These are phyloP conservation scores for Campaea margaritaria DNA, from an alignment of 2,888 invertebrate genomes.

Conservation along the genomic window DNA sequence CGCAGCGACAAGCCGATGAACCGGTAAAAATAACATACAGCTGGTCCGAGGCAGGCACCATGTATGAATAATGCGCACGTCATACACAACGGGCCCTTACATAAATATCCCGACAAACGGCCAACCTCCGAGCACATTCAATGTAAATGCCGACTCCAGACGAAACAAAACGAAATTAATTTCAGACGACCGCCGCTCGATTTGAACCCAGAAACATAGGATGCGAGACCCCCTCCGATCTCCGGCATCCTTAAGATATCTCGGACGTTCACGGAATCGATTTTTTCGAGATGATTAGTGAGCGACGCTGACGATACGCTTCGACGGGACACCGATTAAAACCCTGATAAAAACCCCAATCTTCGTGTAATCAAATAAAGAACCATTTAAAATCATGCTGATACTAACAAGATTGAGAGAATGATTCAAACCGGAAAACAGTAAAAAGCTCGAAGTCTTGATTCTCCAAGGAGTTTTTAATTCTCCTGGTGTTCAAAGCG, in stretches of 20 bases:
- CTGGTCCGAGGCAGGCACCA: slow-evolving; percentile 69
- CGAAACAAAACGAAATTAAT: slow-evolving; percentile 85
- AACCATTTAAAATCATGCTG: slow-evolving; percentile 37
- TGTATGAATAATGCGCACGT: slow-evolving; percentile 83
- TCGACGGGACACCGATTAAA: slow-evolving; percentile 65
- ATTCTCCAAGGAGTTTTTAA: slow-evolving; percentile 24
- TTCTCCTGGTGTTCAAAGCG: slow-evolving; percentile 32
- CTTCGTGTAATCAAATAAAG: slow-evolving; percentile 41
- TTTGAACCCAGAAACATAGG: slow-evolving; percentile 66
- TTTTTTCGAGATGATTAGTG: slow-evolving; percentile 72
- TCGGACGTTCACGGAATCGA: slow-evolving; percentile 67
- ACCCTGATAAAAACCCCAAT: slow-evolving; percentile 60
- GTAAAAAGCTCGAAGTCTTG: slow-evolving; percentile 30
- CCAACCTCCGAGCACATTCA: slow-evolving; percentile 83
- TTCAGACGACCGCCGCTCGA: slow-evolving; percentile 80
- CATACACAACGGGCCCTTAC: slow-evolving; percentile 79
- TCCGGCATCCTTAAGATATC: slow-evolving; percentile 70
- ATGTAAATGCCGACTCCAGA: slow-evolving; percentile 83
- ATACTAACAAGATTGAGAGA: slow-evolving; percentile 36
- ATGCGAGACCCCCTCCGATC: slow-evolving; percentile 77
- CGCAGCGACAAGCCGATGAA: slow-evolving; percentile 71
- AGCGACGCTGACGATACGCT: slow-evolving; percentile 57
- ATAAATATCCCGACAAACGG: slow-evolving; percentile 81
- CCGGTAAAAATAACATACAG: slow-evolving; percentile 81
- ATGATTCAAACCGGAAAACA: slow-evolving; percentile 31